A percentile compares a stretch with the other conserved stretches of the same genome.
These are phyloP conservation scores for Pseudocheirus occidentalis DNA, from an alignment of 2,797 vertebrate species.

Conservation along the genomic window DNA sequence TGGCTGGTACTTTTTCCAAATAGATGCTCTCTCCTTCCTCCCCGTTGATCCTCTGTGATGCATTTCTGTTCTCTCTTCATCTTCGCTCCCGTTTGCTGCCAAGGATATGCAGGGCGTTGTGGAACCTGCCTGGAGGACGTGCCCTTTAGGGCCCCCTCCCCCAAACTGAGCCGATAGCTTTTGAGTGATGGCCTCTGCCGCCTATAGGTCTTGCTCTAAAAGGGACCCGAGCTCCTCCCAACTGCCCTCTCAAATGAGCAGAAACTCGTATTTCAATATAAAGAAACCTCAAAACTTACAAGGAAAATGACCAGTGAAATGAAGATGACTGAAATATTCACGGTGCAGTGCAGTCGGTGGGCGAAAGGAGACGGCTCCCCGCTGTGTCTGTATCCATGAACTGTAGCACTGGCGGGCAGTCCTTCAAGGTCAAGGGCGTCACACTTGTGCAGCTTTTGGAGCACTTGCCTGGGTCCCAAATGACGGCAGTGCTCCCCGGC, in stretches of 20 bases:
- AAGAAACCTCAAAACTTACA: background rate
- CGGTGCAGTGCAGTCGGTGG: background rate
- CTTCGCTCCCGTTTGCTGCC: background rate
- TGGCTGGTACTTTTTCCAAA: background rate
- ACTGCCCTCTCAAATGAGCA: background rate
- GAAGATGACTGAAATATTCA: background rate
- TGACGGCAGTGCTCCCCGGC: background rate
- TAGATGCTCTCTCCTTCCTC: background rate
- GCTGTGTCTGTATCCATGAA: background rate
- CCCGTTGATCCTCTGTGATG: background rate
- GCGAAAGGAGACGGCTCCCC: background rate
- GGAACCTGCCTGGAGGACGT: background rate
- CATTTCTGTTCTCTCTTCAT: background rate
- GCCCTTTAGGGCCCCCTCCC: background rate
- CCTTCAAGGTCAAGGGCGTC: background rate
- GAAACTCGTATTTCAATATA: background rate
- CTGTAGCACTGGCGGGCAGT: no score
- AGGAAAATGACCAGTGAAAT: background rate
- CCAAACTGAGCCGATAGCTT: background rate
- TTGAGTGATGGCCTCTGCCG: background rate
- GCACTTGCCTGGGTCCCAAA: background rate
- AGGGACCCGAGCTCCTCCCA: background rate
- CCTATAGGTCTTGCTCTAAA: background rate
- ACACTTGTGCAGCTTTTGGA: background rate
- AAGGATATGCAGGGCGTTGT: background rate